Percentiles rank a stretch among this genome's conserved stretches.
Evolutionary conservation across 2,888 invertebrate genomes (phyloP).

Genomic region (Caenorhabditis sp.): DNA sequence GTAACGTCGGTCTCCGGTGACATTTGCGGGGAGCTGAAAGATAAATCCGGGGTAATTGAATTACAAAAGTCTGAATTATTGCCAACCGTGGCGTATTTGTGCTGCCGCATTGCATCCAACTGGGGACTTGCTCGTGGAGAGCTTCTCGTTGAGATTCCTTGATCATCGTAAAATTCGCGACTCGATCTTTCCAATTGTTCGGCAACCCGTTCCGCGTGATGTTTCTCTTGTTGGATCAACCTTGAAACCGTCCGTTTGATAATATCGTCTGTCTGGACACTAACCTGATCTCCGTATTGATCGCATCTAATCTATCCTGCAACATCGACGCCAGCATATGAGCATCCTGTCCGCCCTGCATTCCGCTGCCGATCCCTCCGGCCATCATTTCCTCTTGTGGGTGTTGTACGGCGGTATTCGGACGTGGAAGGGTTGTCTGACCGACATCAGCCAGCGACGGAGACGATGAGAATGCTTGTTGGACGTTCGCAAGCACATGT

Average conservation of each 20-base stretch:
- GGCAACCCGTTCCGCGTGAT: slow-evolving; percentile 89
- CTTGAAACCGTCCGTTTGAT: slow-evolving; percentile 13
- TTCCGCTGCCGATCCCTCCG: slow-evolving; percentile 13
- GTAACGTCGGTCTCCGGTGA: slow-evolving; percentile 83
- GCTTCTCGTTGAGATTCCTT: slow-evolving; percentile 61
- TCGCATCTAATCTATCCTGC: slow-evolving; percentile 98
- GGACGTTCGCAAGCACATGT: slow-evolving; percentile 91
- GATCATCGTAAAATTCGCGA: slow-evolving; percentile 59
- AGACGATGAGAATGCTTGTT: slow-evolving; percentile 82
- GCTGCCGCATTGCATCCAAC: slow-evolving; percentile 59
- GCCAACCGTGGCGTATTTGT: slow-evolving; percentile 92
- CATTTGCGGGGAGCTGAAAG: slow-evolving; percentile 85
- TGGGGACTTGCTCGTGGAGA: slow-evolving; percentile 68
- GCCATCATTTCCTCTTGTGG: slow-evolving; percentile 46
- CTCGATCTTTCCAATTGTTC: slow-evolving; percentile 91
- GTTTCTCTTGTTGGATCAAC: slow-evolving; percentile 90
- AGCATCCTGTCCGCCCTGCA: slow-evolving; percentile 86
- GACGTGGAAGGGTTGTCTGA: slow-evolving; percentile 44
- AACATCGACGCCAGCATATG: slow-evolving; percentile 98
- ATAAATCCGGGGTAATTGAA: neutral
- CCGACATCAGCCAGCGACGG: slow-evolving; percentile 65
- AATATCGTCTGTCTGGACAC: neutral
- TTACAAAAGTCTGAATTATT: neutral
- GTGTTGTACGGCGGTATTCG: slow-evolving; percentile 38
- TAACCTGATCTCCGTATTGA: slow-evolving; percentile 94